Evolutionary conservation across 2,797 vertebrate genomes (phyloP), one percentile per base, ranked within the genome.

Genomic region (Pteronotus mesoamericanus): DNA sequence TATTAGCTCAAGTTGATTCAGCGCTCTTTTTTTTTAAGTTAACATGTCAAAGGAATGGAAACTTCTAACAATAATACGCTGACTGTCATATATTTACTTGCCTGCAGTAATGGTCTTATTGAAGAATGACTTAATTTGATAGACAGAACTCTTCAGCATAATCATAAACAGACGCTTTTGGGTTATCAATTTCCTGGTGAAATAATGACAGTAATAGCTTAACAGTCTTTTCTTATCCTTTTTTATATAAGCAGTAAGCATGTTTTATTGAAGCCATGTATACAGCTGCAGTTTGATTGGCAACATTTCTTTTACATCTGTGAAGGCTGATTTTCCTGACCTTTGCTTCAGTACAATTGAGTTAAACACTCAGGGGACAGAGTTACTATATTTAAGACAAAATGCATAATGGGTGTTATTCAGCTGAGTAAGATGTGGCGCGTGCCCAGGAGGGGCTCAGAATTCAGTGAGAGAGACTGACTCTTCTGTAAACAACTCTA

Each of bases 181-280:
- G 55, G 78, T 93, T 97, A 97, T 96, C 96, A 94, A 74, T 97
- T 96, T 96, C 94, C 86, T 95, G 86, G 83, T 95, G 94, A 97
- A 96, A 95, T 97, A 97, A 96, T 97, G 96, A 89, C 37, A 94
- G 91, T 89, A 94, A 88, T 37, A 96, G 74, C 79, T 87, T 86
- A 88, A 77, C 66, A 80, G 64, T 94, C 82, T 94, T 97, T 96
- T 93, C 84, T 93, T 88, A 55, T 86, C 19, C 74, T 75, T 83
- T 92, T 90, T 95, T 94, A 96, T 94, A 84, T 88, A 92, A 91
- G 74, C 94, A 97, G 92, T 91, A 95, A 96, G 89, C 95, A 89
- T 86, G 74, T 92, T 97, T 95, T 92, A 95, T 68, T 94, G 61
- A 97, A 97, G 89, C 94, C 83, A 68, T 93, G 82, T 48, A 86